Conservation (phyloP, 2,888 invertebrate species). For the Drosophila tanythrix region DNA sequence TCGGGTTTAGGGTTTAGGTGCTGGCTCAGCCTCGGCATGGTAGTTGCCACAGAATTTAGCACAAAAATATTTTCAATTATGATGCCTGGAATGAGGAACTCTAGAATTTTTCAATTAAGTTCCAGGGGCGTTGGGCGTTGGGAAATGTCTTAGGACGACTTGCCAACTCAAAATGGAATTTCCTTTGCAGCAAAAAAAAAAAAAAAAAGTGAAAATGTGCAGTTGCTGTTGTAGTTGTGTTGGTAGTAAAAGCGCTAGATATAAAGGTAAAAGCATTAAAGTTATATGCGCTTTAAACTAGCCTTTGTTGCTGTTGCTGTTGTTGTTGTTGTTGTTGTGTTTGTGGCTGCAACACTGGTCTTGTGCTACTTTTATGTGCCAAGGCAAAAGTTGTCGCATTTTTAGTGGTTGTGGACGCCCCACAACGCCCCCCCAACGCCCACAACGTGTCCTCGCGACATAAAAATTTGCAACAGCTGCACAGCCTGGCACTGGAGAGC, state of each 20-base stretch:
- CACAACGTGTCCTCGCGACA: conserved; percentile 77
- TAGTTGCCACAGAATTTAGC: conserved; percentile 65
- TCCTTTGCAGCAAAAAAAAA: conserved; percentile 20
- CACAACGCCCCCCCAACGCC: conserved; percentile 44
- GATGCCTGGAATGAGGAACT: conserved; percentile 72
- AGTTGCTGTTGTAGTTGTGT: conserved; percentile 33
- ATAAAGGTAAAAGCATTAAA: conserved; percentile 78
- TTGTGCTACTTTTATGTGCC: conserved; percentile 68
- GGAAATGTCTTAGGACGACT: conserved; percentile 37
- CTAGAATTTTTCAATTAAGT: conserved; percentile 78
- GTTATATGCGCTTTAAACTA: conserved; percentile 79
- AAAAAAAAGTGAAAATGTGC: conserved; percentile 14
- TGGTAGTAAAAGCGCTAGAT: conserved; percentile 75
- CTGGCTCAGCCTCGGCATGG: conserved; percentile 14
- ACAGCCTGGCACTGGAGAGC: conserved; percentile 50
- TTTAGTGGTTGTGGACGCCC: conserved; percentile 55
- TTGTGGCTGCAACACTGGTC: conserved; percentile 29
- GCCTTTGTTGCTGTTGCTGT: conserved; percentile 34
- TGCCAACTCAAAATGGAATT: conserved; percentile 66
- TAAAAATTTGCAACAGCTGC: conserved; percentile 80
- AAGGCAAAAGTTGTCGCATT: conserved; percentile 76
- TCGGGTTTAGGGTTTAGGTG: conserved; percentile 25
- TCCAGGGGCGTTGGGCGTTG: conserved; percentile 27
- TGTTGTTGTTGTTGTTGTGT: conserved; percentile 29
- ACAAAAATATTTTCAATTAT: conserved; percentile 79